phyloP scores from a whole-genome alignment of 2,797 vertebrate species.

The Huso huso region DNA sequence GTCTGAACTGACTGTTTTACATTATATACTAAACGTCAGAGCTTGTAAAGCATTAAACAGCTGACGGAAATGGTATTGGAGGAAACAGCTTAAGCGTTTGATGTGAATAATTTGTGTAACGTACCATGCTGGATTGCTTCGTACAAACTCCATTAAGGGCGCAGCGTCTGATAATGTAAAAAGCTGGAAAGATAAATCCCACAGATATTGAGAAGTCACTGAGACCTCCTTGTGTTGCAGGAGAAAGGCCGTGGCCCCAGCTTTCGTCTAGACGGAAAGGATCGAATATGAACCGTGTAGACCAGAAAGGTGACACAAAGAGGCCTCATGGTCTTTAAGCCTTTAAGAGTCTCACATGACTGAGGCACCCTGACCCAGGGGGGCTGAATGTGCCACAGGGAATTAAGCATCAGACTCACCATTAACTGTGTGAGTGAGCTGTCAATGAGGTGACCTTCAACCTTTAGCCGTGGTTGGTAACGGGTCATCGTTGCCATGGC shows the following conservation, averaged over 20 bases:
- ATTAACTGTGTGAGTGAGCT: constrained; percentile 28
- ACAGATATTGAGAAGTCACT: not conserved
- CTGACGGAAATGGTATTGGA: no score
- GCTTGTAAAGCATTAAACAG: no score
- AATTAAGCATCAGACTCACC: constrained; percentile 16
- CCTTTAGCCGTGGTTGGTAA: constrained; percentile 19
- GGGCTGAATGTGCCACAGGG: constrained; percentile 27
- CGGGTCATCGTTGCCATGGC: not conserved
- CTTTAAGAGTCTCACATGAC: constrained; percentile 18
- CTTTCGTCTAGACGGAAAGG: constrained; percentile 24
- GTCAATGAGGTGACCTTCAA: constrained; percentile 34
- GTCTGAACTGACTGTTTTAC: no score
- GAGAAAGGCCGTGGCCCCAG: constrained; percentile 2
- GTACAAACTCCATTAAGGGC: no score
- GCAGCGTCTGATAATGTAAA: no score
- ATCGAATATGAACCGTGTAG: constrained; percentile 20
- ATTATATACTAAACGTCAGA: no score
- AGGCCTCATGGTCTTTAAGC: constrained; percentile 14
- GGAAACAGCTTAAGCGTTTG: no score
- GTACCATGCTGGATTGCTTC: no score
- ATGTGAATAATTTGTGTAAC: no score
- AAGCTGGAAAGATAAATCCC: no score
- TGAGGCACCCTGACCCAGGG: constrained; percentile 17
- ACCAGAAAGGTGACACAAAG: constrained; percentile 12
- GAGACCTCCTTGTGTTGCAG: constrained; percentile 14